These are phyloP conservation scores for Apostichopus californicus DNA, from an alignment of 35 echinoderm and acorn worm genomes.

Conservation along the genomic window DNA sequence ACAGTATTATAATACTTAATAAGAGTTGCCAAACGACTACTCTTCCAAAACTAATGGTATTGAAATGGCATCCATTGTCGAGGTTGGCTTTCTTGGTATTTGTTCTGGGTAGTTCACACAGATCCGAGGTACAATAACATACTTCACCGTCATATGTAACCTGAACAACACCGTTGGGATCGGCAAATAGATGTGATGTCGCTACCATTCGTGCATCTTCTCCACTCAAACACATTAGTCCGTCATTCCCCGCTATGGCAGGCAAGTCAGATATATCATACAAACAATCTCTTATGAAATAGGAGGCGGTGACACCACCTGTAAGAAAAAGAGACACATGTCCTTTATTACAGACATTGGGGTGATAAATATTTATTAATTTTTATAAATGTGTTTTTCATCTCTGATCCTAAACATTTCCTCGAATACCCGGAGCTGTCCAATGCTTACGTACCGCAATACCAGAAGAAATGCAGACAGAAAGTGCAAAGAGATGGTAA, in stretches of 20 bases:
- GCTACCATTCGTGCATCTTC: not conserved
- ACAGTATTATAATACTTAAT: no score
- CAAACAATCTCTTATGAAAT: conserved; percentile 23
- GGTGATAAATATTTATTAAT: not conserved
- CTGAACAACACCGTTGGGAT: not conserved
- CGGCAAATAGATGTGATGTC: conserved; percentile 1
- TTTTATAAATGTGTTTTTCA: not conserved
- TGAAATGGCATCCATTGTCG: not conserved
- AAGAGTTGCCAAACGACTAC: no score
- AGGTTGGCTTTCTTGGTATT: not conserved
- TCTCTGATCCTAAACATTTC: not conserved
- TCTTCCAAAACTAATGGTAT: no score
- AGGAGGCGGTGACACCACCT: not conserved
- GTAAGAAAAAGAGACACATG: not conserved
- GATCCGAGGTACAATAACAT: conserved; percentile 36
- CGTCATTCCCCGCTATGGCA: not conserved
- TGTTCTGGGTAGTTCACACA: conserved; percentile 15
- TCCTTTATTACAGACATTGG: not conserved
- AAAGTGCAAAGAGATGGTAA: no score
- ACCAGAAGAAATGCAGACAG: no score
- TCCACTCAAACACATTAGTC: not conserved
- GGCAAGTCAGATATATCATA: not conserved
- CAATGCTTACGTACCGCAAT: no score
- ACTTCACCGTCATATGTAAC: not conserved
- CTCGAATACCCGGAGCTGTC: not conserved